Conservation (phyloP, 2,888 invertebrate genomes). For the Julus scandinavius region DNA sequence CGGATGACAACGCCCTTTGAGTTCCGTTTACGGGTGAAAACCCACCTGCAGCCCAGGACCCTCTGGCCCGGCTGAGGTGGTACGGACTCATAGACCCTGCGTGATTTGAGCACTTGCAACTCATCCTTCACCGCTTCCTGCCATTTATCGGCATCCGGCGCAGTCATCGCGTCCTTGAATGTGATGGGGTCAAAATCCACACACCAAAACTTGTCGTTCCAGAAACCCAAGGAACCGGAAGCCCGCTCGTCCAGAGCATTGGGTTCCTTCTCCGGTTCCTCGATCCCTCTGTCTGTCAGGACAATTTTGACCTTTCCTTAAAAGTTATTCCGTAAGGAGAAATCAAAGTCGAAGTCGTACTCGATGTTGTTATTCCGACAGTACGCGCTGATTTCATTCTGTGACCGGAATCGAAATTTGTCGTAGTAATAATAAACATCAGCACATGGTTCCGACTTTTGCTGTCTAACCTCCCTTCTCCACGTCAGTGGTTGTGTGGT, state of each 20-base stretch:
- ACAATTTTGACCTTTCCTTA: background rate
- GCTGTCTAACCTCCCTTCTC: no score
- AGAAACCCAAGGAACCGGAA: background rate
- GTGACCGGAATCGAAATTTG: slow-evolving; percentile 67
- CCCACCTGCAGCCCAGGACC: background rate
- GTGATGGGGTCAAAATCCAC: background rate
- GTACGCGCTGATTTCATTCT: slow-evolving; percentile 87
- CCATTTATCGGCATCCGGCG: background rate
- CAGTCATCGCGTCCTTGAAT: background rate
- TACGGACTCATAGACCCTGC: background rate
- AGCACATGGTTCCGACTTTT: no score
- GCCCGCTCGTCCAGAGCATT: background rate
- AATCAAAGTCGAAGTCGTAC: slow-evolving; percentile 72
- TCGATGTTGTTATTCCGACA: slow-evolving; percentile 64
- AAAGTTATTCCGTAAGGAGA: background rate
- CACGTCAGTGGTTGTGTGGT: no score
- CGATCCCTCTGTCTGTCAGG: background rate
- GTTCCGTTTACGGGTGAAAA: background rate
- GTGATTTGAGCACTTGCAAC: background rate
- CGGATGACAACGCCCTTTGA: background rate
- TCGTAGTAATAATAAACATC: no score
- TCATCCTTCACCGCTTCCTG: background rate
- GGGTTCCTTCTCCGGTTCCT: background rate
- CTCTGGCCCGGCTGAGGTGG: background rate
- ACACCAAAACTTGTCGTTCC: background rate